These are phyloP conservation scores for Rhagoletis zephyria DNA, from an alignment of 1,140 invertebrate species.

Conservation along the genomic window DNA sequence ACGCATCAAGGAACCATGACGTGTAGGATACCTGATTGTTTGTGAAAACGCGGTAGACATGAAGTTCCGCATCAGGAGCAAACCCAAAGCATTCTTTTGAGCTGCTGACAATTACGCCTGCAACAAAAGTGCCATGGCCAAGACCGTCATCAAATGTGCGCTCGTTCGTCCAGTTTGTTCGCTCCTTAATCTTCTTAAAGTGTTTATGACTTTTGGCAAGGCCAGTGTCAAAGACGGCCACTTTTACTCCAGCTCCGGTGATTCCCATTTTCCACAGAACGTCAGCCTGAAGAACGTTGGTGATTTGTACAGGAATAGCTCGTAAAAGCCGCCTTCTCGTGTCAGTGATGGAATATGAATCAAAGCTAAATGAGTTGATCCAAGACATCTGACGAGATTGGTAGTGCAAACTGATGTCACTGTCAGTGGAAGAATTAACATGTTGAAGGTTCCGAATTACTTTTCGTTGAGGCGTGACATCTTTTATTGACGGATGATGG, in stretches of 20 bases:
- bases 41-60: slow-evolving; percentile 97
- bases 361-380: too few species aligned
- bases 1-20: slow-evolving; percentile 98
- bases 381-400: too few species aligned
- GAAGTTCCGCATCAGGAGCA: slow-evolving; percentile 94
- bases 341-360: too few species aligned
- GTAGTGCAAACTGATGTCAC: too few species aligned
- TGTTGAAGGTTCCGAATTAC: too few species aligned
- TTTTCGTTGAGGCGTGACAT: too few species aligned
- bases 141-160: slow-evolving; percentile 93
- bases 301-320: slow-evolving; percentile 87
- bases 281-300: slow-evolving; percentile 89
- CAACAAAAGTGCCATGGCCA: slow-evolving; percentile 97
- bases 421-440: too few species aligned
- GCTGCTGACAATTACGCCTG: slow-evolving; percentile 91
- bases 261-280: slow-evolving; percentile 91
- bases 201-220: slow-evolving; percentile 92
- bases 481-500: too few species aligned
- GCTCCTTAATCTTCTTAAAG: slow-evolving; percentile 92
- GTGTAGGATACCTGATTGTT: slow-evolving; percentile 94
- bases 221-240: slow-evolving; percentile 97
- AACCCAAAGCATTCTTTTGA: slow-evolving; percentile 92
- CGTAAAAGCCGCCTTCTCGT: slow-evolving; percentile 78
- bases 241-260: slow-evolving; percentile 85
- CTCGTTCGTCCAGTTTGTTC: slow-evolving; percentile 97